Evolutionary conservation across 2,888 invertebrate genomes (phyloP).

Genomic region (Antheraea yamamai): DNA sequence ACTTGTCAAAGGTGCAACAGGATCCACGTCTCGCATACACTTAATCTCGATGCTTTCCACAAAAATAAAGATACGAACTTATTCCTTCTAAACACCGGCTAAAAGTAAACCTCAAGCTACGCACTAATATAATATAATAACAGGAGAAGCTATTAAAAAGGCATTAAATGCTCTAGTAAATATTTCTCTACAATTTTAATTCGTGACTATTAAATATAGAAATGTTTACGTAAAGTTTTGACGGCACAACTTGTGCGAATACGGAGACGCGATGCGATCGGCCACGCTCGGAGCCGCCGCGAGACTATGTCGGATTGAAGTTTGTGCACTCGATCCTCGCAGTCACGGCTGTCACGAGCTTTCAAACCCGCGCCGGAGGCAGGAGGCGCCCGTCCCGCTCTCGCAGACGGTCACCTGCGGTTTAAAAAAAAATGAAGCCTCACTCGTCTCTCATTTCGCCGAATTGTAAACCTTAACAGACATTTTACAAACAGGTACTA

Average conservation of each 20-base stretch:
- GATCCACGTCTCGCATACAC: constrained; percentile 65
- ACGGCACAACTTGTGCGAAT: constrained; percentile 49
- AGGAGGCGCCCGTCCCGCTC: constrained; percentile 61
- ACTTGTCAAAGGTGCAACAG: constrained; percentile 75
- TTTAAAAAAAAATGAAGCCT: constrained; percentile 68
- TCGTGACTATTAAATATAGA: constrained; percentile 41
- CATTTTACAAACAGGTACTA: constrained; percentile 59
- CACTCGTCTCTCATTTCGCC: constrained; percentile 72
- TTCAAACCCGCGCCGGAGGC: constrained; percentile 46
- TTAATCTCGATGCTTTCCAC: constrained; percentile 68
- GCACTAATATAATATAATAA: constrained; percentile 22
- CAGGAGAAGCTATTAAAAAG: constrained; percentile 29
- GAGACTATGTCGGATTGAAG: constrained; percentile 57
- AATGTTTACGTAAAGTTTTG: constrained; percentile 72
- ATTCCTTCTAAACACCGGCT: constrained; percentile 46
- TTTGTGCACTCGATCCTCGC: constrained; percentile 26
- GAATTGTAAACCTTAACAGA: constrained; percentile 71
- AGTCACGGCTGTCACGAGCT: constrained; percentile 59
- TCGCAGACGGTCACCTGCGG: constrained; percentile 69
- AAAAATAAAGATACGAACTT: constrained; percentile 63
- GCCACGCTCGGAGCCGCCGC: constrained; percentile 64
- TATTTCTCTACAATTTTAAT: constrained; percentile 40
- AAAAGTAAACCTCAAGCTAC: constrained; percentile 26
- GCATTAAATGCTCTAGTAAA: constrained; percentile 37
- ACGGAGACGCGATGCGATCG: constrained; percentile 50